A percentile compares a stretch with the other conserved stretches of the same genome.
These are phyloP conservation scores for Campylomormyrus tamandua DNA, from an alignment of 2,113 vertebrate genomes.

Conservation along the genomic window DNA sequence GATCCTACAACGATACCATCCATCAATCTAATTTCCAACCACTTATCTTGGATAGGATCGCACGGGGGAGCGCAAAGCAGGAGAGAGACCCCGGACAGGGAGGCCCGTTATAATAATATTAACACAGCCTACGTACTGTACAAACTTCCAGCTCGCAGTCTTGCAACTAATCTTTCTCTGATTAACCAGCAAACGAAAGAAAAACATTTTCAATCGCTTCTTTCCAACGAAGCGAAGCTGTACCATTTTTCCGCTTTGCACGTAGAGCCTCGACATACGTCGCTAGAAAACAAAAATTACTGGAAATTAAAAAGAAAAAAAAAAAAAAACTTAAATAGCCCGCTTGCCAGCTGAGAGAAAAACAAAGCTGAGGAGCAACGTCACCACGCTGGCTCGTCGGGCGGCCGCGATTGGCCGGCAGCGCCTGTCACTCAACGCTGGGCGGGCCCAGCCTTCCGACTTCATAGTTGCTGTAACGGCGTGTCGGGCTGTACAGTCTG, in stretches of 20 bases:
- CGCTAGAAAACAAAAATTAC: constrained; percentile 12
- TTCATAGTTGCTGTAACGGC: not conserved
- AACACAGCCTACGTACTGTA: not conserved
- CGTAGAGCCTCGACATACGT: not conserved
- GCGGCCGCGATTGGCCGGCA: not conserved
- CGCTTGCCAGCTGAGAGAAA: constrained; percentile 7
- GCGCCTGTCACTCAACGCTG: not conserved
- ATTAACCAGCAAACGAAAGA: not conserved
- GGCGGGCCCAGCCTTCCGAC: not conserved
- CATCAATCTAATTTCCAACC: not conserved
- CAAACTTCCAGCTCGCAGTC: not conserved
- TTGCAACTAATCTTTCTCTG: not conserved
- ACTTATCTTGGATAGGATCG: not conserved
- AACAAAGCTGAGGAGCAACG: not conserved
- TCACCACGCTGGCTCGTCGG: not conserved
- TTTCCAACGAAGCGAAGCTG: not conserved
- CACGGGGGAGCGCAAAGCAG: not conserved
- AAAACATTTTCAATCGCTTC: not conserved
- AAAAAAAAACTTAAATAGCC: not conserved
- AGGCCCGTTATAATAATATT: not conserved
- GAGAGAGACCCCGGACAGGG: not conserved
- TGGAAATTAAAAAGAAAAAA: not conserved
- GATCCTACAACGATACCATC: not conserved
- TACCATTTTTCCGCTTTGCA: not conserved
- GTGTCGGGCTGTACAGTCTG: not conserved